Percentiles rank a stretch among this genome's conserved stretches.
phyloP scores from a whole-genome alignment of 1,140 invertebrate species.

The Pseudomyrmex pallidus region DNA sequence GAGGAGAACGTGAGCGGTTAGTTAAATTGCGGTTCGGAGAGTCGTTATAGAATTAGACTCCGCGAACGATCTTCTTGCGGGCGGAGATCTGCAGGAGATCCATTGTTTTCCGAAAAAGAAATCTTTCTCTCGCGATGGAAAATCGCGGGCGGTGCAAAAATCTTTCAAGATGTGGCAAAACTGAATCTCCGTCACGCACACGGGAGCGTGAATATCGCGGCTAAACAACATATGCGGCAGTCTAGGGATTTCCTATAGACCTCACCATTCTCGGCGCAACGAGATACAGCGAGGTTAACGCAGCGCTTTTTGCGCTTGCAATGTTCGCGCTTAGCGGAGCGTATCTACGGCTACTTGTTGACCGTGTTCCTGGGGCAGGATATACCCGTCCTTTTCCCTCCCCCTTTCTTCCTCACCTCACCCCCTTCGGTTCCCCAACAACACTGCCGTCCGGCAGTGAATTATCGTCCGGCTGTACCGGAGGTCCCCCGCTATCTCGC shows the following conservation, averaged over 20 bases:
- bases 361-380: conserved; percentile 72
- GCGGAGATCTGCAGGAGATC: neutral
- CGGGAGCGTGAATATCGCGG: neutral
- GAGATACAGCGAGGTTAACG: conserved; percentile 58
- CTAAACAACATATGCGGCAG: conserved; percentile 27
- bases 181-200: too few relatives aligned
- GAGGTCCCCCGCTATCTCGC: conserved; percentile 75
- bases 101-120: conserved; percentile 23
- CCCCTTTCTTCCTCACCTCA: too few relatives aligned
- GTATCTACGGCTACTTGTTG: conserved; percentile 79
- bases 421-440: neutral
- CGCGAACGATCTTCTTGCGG: conserved; percentile 17
- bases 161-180: too few relatives aligned
- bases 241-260: neutral
- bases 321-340: conserved; percentile 65
- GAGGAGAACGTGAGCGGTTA: conserved; percentile 16
- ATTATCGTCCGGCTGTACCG: conserved; percentile 76
- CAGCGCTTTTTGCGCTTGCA: conserved; percentile 71
- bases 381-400: conserved; percentile 54
- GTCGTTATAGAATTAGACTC: conserved; percentile 9
- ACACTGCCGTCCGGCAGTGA: conserved; percentile 67
- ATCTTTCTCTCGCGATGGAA: too few relatives aligned
- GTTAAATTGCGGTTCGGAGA: conserved; percentile 26
- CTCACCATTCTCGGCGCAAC: conserved; percentile 41
- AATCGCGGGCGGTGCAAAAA: too few relatives aligned